Evolutionary conservation across 2,113 vertebrate genomes (phyloP).

Genomic region (Oncorhynchus mykiss): DNA sequence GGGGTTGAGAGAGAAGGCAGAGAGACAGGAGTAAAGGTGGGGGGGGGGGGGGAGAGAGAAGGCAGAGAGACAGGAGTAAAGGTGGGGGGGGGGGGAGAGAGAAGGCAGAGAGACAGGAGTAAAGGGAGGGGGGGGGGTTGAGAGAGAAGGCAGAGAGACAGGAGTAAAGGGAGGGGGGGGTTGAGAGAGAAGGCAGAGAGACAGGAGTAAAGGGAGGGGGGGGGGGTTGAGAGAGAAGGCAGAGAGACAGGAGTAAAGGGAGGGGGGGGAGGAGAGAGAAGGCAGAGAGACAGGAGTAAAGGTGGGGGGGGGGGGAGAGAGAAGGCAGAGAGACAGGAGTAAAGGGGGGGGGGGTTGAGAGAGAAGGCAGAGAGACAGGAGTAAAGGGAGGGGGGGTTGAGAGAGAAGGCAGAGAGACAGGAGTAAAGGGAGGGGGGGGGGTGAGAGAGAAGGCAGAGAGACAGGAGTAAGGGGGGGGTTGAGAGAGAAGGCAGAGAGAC

Average conservation of each 20-base stretch:
- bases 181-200: background rate
- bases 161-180: background rate
- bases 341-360: background rate
- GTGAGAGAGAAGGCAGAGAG: background rate
- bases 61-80: background rate
- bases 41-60: background rate
- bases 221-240: no score
- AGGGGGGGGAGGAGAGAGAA: background rate
- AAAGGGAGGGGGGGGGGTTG: background rate
- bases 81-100: background rate
- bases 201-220: background rate
- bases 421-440: background rate
- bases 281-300: background rate
- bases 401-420: no score
- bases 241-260: no score
- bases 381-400: background rate
- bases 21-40: background rate
- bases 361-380: background rate
- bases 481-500: no score
- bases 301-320: background rate
- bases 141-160: no score
- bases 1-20: background rate
- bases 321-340: no score
- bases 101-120: background rate
- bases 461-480: background rate